Percentiles rank a stretch among this genome's conserved stretches.
Conservation (phyloP, 1,140 invertebrate species). For the Leptopilina boulardi region DNA sequence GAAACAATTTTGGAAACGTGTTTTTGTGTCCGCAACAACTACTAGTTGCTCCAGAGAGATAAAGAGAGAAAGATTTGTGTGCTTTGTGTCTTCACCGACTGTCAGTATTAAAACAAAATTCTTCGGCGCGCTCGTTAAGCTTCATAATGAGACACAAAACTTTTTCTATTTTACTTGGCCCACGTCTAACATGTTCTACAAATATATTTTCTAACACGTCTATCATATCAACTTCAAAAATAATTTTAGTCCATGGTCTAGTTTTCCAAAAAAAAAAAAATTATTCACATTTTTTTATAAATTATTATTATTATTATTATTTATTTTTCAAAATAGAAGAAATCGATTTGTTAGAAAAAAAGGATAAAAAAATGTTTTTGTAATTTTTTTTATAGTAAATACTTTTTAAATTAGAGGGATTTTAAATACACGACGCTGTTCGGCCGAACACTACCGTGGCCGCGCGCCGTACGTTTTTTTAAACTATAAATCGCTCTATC, state of each 20-base stretch:
- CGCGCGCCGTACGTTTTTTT: no score
- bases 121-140: constrained; percentile 6
- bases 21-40: background rate
- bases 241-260: background rate
- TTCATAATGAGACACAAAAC: constrained; percentile 12
- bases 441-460: background rate
- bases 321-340: background rate
- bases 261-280: background rate
- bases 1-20: constrained; percentile 18
- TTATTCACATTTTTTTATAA: background rate
- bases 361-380: background rate
- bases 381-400: background rate
- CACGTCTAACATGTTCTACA: background rate
- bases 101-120: constrained; percentile 7
- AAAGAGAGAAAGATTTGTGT: background rate
- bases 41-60: background rate
- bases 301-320: background rate
- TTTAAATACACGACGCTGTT: background rate
- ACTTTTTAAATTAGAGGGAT: background rate
- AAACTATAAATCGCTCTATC: background rate
- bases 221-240: constrained; percentile 1
- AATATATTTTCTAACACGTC: constrained; percentile 11
- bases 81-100: background rate
- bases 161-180: constrained; percentile 31
- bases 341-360: background rate